phyloP scores from a whole-genome alignment of 2,888 invertebrate genomes.

The Hipparchia semele region DNA sequence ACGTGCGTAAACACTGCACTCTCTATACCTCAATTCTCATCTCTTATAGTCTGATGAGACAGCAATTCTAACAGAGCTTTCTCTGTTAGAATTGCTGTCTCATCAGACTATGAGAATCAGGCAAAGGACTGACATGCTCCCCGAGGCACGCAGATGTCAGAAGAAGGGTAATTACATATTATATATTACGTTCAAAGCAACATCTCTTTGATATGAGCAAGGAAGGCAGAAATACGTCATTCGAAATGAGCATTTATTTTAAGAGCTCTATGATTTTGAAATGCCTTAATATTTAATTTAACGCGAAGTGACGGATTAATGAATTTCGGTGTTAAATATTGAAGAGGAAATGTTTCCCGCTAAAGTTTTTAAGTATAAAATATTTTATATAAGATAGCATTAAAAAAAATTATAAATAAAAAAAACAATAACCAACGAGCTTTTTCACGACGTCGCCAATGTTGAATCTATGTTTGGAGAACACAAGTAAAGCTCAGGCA shows the following conservation, averaged over 20 bases:
- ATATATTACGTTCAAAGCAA: not conserved
- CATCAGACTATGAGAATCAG: too few relatives aligned
- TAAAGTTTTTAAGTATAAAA: not conserved
- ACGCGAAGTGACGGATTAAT: not conserved
- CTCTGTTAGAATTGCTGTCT: too few relatives aligned
- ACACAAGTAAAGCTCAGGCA: too few relatives aligned
- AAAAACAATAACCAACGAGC: not conserved
- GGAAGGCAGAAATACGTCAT: not conserved
- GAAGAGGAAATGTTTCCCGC: not conserved
- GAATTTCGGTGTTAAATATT: not conserved
- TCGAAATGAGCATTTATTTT: not conserved
- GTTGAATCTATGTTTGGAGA: too few relatives aligned
- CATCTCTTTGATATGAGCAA: not conserved
- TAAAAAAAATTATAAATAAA: not conserved
- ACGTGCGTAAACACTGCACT: too few relatives aligned
- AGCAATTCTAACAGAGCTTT: too few relatives aligned
- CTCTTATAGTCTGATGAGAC: too few relatives aligned
- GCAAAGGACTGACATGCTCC: too few relatives aligned
- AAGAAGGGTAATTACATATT: too few relatives aligned
- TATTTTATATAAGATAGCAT: not conserved
- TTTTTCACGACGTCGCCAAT: not conserved
- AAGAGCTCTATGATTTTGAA: not conserved
- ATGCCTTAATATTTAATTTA: not conserved
- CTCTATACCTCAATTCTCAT: too few relatives aligned
- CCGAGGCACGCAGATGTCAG: too few relatives aligned